phyloP scores from a whole-genome alignment of 2,797 vertebrate species.

The Takifugu rubripes region DNA sequence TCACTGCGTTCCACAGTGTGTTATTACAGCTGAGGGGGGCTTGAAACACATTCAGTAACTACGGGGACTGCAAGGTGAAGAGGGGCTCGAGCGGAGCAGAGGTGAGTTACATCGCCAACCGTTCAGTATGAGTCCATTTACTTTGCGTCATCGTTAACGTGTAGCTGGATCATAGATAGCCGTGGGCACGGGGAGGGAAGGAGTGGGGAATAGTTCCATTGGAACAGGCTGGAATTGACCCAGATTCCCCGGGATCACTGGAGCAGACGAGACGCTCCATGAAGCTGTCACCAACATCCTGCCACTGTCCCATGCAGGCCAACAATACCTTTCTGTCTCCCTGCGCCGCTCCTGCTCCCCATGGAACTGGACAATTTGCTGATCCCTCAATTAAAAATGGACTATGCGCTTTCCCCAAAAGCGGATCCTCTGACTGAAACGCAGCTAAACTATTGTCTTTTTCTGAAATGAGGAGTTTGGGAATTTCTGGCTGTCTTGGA shows the following conservation, averaged over 20 bases:
- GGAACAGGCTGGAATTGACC: conserved; percentile 78
- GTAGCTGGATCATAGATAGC: conserved; percentile 60
- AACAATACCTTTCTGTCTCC: conserved; percentile 39
- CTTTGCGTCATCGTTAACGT: conserved; percentile 62
- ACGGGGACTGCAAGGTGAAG: conserved; percentile 6
- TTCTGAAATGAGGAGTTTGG: no score
- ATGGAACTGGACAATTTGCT: conserved; percentile 1
- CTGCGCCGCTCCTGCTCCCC: conserved; percentile 29
- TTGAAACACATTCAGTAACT: conserved; percentile 3
- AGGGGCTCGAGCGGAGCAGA: conserved; percentile 10
- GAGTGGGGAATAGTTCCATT: conserved; percentile 64
- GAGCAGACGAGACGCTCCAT: conserved; percentile 70
- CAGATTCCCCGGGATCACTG: conserved; percentile 77
- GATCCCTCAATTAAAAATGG: background rate
- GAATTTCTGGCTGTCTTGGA: no score
- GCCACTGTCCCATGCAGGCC: conserved; percentile 50
- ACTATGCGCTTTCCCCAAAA: background rate
- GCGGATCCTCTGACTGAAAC: no score
- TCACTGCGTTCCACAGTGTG: conserved; percentile 2
- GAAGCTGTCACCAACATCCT: conserved; percentile 68
- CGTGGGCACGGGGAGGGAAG: conserved; percentile 61
- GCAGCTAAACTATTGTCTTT: no score
- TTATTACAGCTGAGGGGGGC: conserved; percentile 8
- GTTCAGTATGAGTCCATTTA: conserved; percentile 43
- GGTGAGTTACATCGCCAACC: conserved; percentile 8